Conservation (phyloP, 1,140 invertebrate genomes). For the Geopemphigus sp. region DNA sequence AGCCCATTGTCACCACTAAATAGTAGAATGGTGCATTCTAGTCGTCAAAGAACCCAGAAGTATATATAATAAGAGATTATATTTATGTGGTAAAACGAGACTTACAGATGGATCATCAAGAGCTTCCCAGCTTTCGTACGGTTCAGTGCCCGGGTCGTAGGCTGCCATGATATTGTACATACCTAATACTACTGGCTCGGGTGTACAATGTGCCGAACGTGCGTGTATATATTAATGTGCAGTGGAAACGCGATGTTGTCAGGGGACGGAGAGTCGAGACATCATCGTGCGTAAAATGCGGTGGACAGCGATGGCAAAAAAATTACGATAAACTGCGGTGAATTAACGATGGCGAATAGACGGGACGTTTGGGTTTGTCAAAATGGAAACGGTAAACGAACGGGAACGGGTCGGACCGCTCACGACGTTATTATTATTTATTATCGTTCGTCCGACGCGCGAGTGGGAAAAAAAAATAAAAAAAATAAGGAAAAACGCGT, state of each 20-base stretch:
- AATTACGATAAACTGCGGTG: neutral
- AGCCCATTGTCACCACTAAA: no score
- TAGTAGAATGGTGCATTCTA: no score
- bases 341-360: neutral
- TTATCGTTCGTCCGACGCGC: neutral
- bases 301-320: neutral
- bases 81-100: neutral
- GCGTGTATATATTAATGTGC: neutral
- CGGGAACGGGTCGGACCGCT: no score
- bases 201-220: neutral
- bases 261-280: neutral
- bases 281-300: neutral
- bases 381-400: no score
- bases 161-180: constrained; percentile 48
- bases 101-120: constrained; percentile 41
- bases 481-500: no score
- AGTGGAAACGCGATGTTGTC: neutral
- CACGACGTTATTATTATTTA: neutral
- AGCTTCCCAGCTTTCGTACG: constrained; percentile 47
- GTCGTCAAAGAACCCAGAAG: no score
- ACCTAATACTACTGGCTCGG: neutral
- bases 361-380: neutral
- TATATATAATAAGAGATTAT: no score
- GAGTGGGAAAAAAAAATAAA: neutral
- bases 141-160: constrained; percentile 36